Base-by-base conservation (phyloP, 2,113 vertebrate genomes). In the Rhombomys opimus region DNA sequence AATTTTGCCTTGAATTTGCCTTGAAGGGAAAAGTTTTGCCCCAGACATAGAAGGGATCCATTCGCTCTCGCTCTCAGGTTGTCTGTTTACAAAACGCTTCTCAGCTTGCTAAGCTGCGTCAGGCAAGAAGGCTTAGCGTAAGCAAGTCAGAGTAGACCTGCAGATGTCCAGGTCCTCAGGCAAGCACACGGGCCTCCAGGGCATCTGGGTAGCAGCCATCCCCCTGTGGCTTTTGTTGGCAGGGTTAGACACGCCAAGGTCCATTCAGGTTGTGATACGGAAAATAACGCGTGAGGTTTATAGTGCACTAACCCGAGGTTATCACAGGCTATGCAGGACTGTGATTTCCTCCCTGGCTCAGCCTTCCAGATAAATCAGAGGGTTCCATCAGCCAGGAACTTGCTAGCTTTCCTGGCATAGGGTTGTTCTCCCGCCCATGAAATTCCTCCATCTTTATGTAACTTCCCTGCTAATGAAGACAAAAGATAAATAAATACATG, bases 401-500 rank as follows among this genome's bases (percentile, higher is more conserved):
- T 2, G 0, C 0, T 67, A 63, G 86, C 1, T 30, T 75, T 46
- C 72, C 0, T 27, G 25, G 92, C 57, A 81, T 87, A 65, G 35
- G 86, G 73, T 73, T 68, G 91, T 22, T 93, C 61, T 61, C 61
- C 73, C 81, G 0, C 81, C 59, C 72, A 61, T 93, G 78, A 89
- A 46, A 94, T 97, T 97, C 92, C 85, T 97, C 0, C 0, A 7
- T 23, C 73, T 76, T 92, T 97, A 14, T n/a, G 90, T 95, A 84
- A 98, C 35, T 97, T 94, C 57, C 81, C 92, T 32, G 30, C 78
- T 96, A 92, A 72, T 75, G 87, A 91, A 14, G 38, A 70, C 72
- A 93, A 92, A 96, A 97, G 97, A 97, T 92, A 97, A 78, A 70
- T 23, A 17, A 50, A 87, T 91, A 61, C 50, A 11, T 10, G 63